Percentiles rank a stretch among this genome's conserved stretches.
Evolutionary conservation across 64 coral and sea anemone genomes (phyloP).

Genomic region (Astreopora myriophthalma): DNA sequence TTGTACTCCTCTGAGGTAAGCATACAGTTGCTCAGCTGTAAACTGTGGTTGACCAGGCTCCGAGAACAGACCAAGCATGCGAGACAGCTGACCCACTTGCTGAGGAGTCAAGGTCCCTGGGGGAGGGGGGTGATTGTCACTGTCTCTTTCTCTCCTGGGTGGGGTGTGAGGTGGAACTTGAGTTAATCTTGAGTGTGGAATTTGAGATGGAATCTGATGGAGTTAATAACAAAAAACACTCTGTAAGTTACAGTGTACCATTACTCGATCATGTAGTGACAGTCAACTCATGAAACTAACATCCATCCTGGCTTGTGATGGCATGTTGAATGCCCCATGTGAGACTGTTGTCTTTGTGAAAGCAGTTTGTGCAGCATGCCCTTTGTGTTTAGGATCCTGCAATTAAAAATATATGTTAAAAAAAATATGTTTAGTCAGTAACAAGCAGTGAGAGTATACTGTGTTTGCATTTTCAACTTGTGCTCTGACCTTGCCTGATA

Average conservation of each 20-base stretch:
- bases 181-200: not conserved
- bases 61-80: constrained; percentile 38
- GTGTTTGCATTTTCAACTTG: too few species aligned
- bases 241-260: not conserved
- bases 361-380: not conserved
- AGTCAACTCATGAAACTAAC: not conserved
- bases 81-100: constrained; percentile 16
- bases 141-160: constrained; percentile 45
- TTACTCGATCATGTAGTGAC: not conserved
- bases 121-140: constrained; percentile 19
- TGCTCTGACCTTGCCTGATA: too few species aligned
- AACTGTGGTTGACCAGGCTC: constrained; percentile 35
- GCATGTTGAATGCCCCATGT: not conserved
- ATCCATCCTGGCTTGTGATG: not conserved
- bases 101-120: constrained; percentile 37
- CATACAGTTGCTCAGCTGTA: constrained; percentile 32
- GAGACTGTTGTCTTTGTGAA: constrained; percentile 49
- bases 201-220: constrained; percentile 2
- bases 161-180: constrained; percentile 45
- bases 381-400: constrained; percentile 22
- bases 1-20: constrained; percentile 35
- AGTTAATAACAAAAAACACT: not conserved
- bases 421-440: too few species aligned
- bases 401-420: not conserved
- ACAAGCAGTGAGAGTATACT: too few species aligned